Conservation (phyloP, 2,888 invertebrate species). For the Eulithis prunata region DNA sequence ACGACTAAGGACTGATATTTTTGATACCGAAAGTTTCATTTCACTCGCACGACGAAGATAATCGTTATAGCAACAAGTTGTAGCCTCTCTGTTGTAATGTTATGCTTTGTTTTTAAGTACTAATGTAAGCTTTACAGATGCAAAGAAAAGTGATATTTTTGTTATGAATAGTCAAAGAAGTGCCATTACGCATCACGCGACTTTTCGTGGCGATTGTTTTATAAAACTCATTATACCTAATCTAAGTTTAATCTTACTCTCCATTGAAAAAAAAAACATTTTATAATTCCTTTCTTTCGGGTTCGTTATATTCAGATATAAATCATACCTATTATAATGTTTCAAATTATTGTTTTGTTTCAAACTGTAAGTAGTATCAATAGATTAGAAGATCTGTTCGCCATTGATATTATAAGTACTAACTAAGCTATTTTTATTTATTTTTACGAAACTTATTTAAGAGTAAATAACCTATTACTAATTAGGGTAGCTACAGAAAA, state of each 20-base stretch:
- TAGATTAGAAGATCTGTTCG: slow-evolving; percentile 58
- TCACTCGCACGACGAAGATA: too few relatives aligned
- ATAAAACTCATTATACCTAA: too few relatives aligned
- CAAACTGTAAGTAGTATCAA: not conserved
- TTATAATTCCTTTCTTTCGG: too few relatives aligned
- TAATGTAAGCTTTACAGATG: slow-evolving; percentile 41
- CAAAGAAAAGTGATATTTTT: slow-evolving; percentile 58
- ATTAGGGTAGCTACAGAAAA: slow-evolving; percentile 13
- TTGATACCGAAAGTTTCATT: too few relatives aligned
- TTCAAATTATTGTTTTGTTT: not conserved
- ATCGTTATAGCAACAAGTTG: not conserved
- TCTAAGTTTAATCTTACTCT: too few relatives aligned
- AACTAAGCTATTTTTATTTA: slow-evolving; percentile 64
- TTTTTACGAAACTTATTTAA: slow-evolving; percentile 48
- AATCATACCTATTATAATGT: too few relatives aligned
- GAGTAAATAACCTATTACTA: slow-evolving; percentile 5
- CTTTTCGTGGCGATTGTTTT: too few relatives aligned
- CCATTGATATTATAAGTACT: slow-evolving; percentile 73
- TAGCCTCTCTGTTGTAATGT: slow-evolving; percentile 8
- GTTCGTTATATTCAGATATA: too few relatives aligned
- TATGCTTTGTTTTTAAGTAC: slow-evolving; percentile 17
- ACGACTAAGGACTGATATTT: too few relatives aligned
- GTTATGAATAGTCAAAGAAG: slow-evolving; percentile 58
- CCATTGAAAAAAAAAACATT: too few relatives aligned
- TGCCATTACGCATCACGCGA: slow-evolving; percentile 54